Base-by-base conservation (phyloP, 1,140 invertebrate genomes). In the Camponotus vicinus region DNA sequence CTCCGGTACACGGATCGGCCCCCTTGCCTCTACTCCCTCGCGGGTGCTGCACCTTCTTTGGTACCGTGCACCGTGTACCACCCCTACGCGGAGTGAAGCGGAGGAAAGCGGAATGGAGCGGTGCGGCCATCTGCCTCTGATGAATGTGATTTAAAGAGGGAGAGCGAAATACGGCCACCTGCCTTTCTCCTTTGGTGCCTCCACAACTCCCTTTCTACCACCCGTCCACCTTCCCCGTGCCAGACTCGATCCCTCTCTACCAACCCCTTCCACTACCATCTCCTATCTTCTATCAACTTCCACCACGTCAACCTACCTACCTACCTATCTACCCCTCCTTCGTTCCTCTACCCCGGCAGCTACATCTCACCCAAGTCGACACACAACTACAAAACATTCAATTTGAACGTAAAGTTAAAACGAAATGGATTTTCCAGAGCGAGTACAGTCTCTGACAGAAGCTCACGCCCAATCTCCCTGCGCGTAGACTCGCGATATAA, bases 311-410 rank as follows among this genome's bases (percentile, higher is more conserved):
- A 75, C 66, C 66, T 57, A 32, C 83, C 63, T 57, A 69, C 49
- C 61, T 45, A 21, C 67, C 34, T 75, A 75, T 63, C 40, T 52
- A 52, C 37, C 52, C 64, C 75, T 71, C 77, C 83, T 71, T 71
- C 78, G 66, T 61, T 71, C 80, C 69, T 73, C 55, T 80, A 64
- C 69, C 67, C 83, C 78, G 64, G 57, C 87, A 86, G 75, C 75
- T 82, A 75, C 76, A 63, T 87, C 86, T 88, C 85, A 79, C 75
- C 67, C 67, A 69, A 71, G 61, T 85, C 89, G 73, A 85, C 88
- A 90, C 87, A 84, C 91, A 91, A 92, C 91, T 93, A 94, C 93
- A 93, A 94, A 94, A 94, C 93, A 93, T 93, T 95, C 93, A 93
- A 95, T 94, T 94, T 93, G 86, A 92, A 91, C 90, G 92, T 93